These are phyloP conservation scores for Ennomos fuscantarius DNA, from an alignment of 2,888 invertebrate species.

Conservation along the genomic window DNA sequence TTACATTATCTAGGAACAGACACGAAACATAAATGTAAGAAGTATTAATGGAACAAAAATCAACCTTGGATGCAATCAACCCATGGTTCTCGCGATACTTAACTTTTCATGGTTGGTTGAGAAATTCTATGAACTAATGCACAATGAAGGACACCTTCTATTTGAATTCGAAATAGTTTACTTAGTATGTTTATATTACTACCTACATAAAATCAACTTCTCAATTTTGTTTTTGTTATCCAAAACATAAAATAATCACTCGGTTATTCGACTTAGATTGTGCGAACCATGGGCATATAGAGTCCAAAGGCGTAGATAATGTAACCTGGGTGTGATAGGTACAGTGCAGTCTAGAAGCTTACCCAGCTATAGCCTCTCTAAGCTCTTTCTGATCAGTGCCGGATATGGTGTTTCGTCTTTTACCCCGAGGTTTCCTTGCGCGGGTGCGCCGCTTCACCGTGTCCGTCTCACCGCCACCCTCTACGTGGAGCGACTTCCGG, in stretches of 20 bases:
- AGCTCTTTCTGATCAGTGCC: conserved; percentile 96
- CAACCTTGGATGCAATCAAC: conserved; percentile 10
- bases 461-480: conserved; percentile 82
- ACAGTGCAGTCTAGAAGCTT: conserved; percentile 85
- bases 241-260: no score
- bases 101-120: neutral
- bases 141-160: no score
- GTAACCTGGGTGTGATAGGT: conserved; percentile 61
- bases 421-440: conserved; percentile 90
- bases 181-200: no score
- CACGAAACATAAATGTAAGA: conserved; percentile 31
- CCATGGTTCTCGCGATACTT: conserved; percentile 6
- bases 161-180: no score
- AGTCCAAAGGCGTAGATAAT: conserved; percentile 38
- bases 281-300: conserved; percentile 26
- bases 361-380: conserved; percentile 93
- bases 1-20: conserved; percentile 69
- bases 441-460: conserved; percentile 89
- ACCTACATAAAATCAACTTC: no score
- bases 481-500: conserved; percentile 91
- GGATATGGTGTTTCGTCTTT: conserved; percentile 95
- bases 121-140: no score
- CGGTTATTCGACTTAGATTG: conserved; percentile 7
- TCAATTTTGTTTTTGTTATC: no score
- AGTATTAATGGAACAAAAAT: conserved; percentile 17